Base-by-base conservation (phyloP, 2,797 vertebrate genomes). In the Muscicapa comitata region DNA sequence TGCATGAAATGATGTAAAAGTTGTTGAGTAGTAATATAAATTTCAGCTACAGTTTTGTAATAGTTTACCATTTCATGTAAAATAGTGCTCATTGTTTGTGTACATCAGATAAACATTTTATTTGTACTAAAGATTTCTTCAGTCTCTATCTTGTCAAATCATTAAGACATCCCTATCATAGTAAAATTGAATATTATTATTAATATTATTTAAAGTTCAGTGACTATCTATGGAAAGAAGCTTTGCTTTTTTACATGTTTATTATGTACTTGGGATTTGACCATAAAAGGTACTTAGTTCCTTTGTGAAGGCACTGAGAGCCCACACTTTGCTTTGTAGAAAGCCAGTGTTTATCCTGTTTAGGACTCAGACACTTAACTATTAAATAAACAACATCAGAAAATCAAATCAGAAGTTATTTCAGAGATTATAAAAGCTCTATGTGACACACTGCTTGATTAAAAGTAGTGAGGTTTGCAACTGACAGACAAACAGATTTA, bases 151-250 rank as follows among this genome's bases (percentile, higher is more conserved):
- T 83, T 55, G 53, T 50, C 48, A 83, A 38, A 55, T 78, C 17
- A 38, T 75, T 72, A 78, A 70, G 50, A 58, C 9, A 82, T 3
- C 2, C 12, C 6, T 29, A 40, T 28, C 29, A 67, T 73, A 86
- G 68, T 88, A 66, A 88, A 92, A 11, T 13, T 61, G 28, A 80
- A 80, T 58, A 73, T 71, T 83, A 78, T 78, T 83, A 58, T 45
- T 89, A 93, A 84, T 94, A 80, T 93, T 81, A 77, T 91, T 95
- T 88, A 91, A 95, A 95, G 65, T 94, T 92, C 81, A 94, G 54
- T 88, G 93, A 88, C 86, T 93, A 91, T 37, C 38, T 29, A 59
- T 75, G 40, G 58, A 80, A 87, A 71, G 70, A 87, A 83, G 72
- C 77, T 88, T 89, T 92, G 10, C 45, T 94, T 83, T 86, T 93